Conservation (phyloP, 2,113 vertebrate genomes). For the Phodopus roborovskii region DNA sequence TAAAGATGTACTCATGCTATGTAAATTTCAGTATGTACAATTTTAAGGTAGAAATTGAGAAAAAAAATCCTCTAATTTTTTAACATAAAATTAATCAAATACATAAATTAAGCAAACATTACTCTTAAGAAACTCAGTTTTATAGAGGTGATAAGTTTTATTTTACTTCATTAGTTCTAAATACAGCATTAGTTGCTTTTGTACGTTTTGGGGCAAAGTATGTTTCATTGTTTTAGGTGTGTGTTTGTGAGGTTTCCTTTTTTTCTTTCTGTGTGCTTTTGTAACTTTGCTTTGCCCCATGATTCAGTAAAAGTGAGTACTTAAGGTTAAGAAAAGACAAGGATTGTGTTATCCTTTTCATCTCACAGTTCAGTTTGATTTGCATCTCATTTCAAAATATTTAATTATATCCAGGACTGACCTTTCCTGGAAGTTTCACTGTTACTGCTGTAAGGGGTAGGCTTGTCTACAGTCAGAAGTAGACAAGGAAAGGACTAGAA, state of each 20-base stretch:
- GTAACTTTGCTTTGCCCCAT: conserved; percentile 40
- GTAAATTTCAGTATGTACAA: neutral
- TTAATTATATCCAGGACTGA: neutral
- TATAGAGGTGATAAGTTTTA: neutral
- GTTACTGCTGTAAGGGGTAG: neutral
- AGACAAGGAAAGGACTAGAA: neutral
- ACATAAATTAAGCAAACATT: conserved; percentile 1
- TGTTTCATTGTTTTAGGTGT: neutral
- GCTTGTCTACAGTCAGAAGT: neutral
- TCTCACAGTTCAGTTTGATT: conserved; percentile 25
- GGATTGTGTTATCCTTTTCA: conserved; percentile 59
- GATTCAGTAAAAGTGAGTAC: conserved; percentile 56
- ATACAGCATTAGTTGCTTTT: conserved; percentile 31
- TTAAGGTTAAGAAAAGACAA: conserved; percentile 19
- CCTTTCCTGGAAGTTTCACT: conserved; percentile 41
- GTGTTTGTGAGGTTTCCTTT: neutral
- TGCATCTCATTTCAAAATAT: conserved; percentile 29
- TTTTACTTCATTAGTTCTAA: conserved; percentile 47
- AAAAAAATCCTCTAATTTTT: conserved; percentile 23
- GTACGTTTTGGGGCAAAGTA: neutral
- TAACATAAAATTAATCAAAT: conserved; percentile 39
- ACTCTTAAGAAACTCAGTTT: neutral
- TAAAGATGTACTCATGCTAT: neutral
- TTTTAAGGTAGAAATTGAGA: conserved; percentile 41
- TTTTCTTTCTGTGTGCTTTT: conserved; percentile 29